A percentile compares a stretch with the other conserved stretches of the same genome.
These are phyloP conservation scores for Lophochroa leadbeateri DNA, from an alignment of 2,113 vertebrate species.

Conservation along the genomic window DNA sequence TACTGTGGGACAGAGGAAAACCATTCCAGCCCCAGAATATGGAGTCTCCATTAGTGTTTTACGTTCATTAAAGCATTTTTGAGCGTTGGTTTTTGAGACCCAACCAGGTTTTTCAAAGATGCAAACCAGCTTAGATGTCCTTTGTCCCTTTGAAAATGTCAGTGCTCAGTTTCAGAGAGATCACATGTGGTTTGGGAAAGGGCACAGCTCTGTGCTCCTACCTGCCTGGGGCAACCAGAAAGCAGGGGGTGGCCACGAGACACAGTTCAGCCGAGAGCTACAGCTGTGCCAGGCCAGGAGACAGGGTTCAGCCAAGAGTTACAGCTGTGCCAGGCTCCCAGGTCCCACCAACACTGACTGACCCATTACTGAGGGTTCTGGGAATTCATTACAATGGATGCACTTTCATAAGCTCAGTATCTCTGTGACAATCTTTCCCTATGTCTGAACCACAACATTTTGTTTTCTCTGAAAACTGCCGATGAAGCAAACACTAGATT, in stretches of 20 bases:
- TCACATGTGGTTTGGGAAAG: fast-evolving
- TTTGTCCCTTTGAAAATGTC: background rate
- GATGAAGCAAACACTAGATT: background rate
- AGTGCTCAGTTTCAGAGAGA: background rate
- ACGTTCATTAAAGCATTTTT: background rate
- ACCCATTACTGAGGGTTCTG: background rate
- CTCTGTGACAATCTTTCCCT: background rate
- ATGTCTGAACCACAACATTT: background rate
- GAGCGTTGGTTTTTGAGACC: background rate
- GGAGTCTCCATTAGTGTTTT: background rate
- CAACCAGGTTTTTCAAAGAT: background rate
- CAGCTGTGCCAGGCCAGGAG: background rate
- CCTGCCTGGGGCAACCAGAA: background rate
- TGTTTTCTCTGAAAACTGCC: constrained; percentile 17
- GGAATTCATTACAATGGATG: background rate
- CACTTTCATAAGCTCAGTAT: background rate
- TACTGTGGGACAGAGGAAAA: background rate
- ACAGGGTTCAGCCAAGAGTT: background rate
- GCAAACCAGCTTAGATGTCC: background rate
- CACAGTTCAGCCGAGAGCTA: background rate
- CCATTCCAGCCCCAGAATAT: background rate
- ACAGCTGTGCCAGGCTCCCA: background rate
- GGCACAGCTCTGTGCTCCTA: background rate
- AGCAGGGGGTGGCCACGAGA: background rate
- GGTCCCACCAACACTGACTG: background rate